A percentile compares a stretch with the other conserved stretches of the same genome.
phyloP scores from a whole-genome alignment of 2,797 vertebrate species.

The Rhinophrynus dorsalis region DNA sequence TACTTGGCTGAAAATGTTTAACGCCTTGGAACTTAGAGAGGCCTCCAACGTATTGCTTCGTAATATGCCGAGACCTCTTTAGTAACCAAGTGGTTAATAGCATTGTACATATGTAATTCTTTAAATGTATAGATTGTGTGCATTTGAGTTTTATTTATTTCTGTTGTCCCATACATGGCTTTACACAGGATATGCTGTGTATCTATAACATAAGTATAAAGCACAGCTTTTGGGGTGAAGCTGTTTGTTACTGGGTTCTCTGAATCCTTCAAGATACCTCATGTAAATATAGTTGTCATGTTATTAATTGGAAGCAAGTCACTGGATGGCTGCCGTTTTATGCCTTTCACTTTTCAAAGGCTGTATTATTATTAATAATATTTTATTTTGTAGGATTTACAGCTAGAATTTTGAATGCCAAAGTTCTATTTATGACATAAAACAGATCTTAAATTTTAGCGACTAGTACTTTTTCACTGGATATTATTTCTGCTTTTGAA shows the following conservation, averaged over 20 bases:
- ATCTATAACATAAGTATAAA: constrained; percentile 18
- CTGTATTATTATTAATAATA: constrained; percentile 63
- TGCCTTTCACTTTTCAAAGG: constrained; percentile 69
- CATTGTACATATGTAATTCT: constrained; percentile 36
- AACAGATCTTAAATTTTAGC: constrained; percentile 75
- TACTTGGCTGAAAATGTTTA: too few species aligned
- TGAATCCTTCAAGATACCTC: constrained; percentile 74
- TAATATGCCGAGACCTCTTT: too few species aligned
- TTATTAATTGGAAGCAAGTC: constrained; percentile 70
- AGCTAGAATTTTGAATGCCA: constrained; percentile 92
- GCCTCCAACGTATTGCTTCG: too few species aligned
- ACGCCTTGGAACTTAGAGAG: too few species aligned
- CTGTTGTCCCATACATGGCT: constrained; percentile 8
- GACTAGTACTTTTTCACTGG: constrained; percentile 82
- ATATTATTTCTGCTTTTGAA: constrained; percentile 75
- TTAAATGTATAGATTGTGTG: constrained; percentile 3
- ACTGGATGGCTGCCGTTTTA: constrained; percentile 78
- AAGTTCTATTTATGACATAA: constrained; percentile 90
- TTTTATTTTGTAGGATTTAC: constrained; percentile 81
- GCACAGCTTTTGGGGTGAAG: constrained; percentile 56
- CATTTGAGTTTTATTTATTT: constrained; percentile 42
- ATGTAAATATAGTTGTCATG: constrained; percentile 78
- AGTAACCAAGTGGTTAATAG: too few species aligned
- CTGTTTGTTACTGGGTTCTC: constrained; percentile 60
- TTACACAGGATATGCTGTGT: constrained; percentile 14